Percentiles rank a stretch among this genome's conserved stretches.
Evolutionary conservation across 1,140 invertebrate species (phyloP).

Genomic region (Himalopsyche phryganea): DNA sequence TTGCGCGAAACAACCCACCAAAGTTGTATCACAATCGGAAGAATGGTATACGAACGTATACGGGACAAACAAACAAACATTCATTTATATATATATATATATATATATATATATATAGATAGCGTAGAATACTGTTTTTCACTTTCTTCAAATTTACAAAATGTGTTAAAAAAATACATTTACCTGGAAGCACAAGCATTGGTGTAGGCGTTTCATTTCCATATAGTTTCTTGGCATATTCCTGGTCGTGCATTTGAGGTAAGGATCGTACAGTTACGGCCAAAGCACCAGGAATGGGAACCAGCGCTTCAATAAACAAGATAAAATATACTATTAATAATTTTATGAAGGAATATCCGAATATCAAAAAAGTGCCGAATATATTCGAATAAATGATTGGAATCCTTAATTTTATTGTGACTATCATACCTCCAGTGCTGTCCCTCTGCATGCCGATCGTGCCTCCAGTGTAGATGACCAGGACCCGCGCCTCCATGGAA

Average conservation of each 20-base stretch:
- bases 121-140: too few relatives aligned
- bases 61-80: too few relatives aligned
- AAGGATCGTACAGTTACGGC: slow-evolving; percentile 53
- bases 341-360: too few relatives aligned
- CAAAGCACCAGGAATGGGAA: slow-evolving; percentile 60
- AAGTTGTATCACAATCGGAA: too few relatives aligned
- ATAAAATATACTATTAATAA: too few relatives aligned
- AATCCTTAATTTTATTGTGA: too few relatives aligned
- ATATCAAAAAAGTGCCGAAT: too few relatives aligned
- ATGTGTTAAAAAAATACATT: slow-evolving; percentile 1
- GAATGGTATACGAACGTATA: too few relatives aligned
- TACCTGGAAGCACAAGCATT: slow-evolving; percentile 46
- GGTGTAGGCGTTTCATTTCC: slow-evolving; percentile 37
- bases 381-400: too few relatives aligned
- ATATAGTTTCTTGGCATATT: slow-evolving; percentile 39
- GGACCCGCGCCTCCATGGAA: slow-evolving; percentile 57
- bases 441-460: slow-evolving; percentile 86
- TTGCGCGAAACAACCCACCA: background rate
- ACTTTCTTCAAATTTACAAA: too few relatives aligned
- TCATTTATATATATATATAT: too few relatives aligned
- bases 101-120: too few relatives aligned
- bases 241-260: slow-evolving; percentile 46
- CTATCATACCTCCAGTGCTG: slow-evolving; percentile 60
- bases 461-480: slow-evolving; percentile 84
- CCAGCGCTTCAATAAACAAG: slow-evolving; percentile 54